These are phyloP conservation scores for Columba janthina DNA, from an alignment of 2,113 vertebrate species.

Conservation along the genomic window DNA sequence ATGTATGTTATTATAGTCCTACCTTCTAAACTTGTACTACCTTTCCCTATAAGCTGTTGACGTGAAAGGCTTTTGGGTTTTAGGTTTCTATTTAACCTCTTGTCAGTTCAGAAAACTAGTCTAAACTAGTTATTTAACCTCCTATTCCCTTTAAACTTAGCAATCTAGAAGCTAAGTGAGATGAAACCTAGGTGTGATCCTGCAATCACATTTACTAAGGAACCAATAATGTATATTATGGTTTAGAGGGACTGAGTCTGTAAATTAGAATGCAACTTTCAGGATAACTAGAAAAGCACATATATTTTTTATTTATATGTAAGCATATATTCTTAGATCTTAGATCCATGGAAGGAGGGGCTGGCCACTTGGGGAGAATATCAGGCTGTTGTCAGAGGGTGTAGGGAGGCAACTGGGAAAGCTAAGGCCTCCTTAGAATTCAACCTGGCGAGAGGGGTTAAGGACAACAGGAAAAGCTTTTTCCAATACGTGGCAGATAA, in stretches of 20 bases:
- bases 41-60: background rate
- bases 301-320: background rate
- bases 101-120: background rate
- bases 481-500: too few species aligned
- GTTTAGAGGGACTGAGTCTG: background rate
- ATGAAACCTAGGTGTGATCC: background rate
- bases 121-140: background rate
- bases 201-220: background rate
- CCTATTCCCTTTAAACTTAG: background rate
- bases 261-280: background rate
- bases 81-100: background rate
- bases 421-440: too few species aligned
- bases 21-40: background rate
- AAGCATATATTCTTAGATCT: background rate
- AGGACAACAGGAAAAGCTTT: too few species aligned
- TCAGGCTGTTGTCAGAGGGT: too few species aligned
- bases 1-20: background rate
- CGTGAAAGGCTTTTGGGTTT: background rate
- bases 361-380: too few species aligned
- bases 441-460: too few species aligned
- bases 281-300: background rate
- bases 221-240: background rate
- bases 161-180: background rate
- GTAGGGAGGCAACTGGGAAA: too few species aligned
- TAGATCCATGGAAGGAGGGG: too few species aligned